phyloP scores from a whole-genome alignment of 2,888 invertebrate species.

The Drosophila koepferae region DNA sequence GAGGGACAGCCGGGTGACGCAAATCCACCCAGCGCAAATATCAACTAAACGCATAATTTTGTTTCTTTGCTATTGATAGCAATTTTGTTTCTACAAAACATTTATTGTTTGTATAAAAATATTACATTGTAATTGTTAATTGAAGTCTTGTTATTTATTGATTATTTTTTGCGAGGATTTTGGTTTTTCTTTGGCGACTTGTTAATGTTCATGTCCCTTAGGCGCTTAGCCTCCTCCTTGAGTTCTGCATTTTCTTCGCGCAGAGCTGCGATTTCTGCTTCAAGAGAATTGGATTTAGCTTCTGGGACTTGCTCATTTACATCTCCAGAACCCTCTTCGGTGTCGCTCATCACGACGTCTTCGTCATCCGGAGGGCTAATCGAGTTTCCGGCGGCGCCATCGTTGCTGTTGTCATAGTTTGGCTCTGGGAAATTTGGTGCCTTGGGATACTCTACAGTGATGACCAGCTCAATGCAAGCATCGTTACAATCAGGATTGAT shows the following conservation, averaged over 20 bases:
- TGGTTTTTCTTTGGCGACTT: slow-evolving; percentile 11
- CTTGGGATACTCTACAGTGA: slow-evolving; percentile 47
- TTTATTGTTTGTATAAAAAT: slow-evolving; percentile 29
- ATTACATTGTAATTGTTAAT: slow-evolving; percentile 39
- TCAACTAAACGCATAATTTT: slow-evolving; percentile 29
- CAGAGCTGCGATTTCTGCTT: slow-evolving; percentile 16
- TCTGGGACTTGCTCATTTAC: not conserved
- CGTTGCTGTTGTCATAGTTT: slow-evolving; percentile 22
- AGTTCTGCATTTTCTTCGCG: slow-evolving; percentile 36
- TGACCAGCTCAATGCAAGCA: slow-evolving; percentile 85
- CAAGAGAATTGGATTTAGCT: not conserved
- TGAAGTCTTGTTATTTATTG: not conserved
- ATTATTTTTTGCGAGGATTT: slow-evolving; percentile 20
- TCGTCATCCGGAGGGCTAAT: slow-evolving; percentile 1
- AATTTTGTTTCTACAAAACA: slow-evolving; percentile 13
- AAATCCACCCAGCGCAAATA: not conserved
- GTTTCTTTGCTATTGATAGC: slow-evolving; percentile 24
- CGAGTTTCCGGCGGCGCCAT: slow-evolving; percentile 1
- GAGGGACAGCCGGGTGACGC: slow-evolving; percentile 13
- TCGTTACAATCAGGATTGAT: slow-evolving; percentile 85
- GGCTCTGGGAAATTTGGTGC: not conserved
- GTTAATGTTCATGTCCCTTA: slow-evolving; percentile 1
- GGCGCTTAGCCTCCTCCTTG: slow-evolving; percentile 15
- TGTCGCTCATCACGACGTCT: not conserved
- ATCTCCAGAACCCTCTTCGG: not conserved